A percentile compares a stretch with the other conserved stretches of the same genome.
Evolutionary conservation across 1,140 invertebrate genomes (phyloP).

Genomic region (Lepidurus couesii): DNA sequence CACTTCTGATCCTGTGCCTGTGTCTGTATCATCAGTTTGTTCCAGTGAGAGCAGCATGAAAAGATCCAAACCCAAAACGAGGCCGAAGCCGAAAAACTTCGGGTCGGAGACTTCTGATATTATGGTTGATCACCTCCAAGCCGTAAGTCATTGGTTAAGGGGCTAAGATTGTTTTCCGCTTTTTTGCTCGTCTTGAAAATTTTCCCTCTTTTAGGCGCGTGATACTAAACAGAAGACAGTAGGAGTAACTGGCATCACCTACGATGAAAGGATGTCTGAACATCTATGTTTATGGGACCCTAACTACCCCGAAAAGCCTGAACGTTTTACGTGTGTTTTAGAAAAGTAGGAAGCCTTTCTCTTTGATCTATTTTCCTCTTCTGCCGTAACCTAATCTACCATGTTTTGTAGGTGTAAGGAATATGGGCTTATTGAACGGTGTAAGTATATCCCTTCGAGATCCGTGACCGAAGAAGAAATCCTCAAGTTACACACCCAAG

Average conservation of each 20-base stretch:
- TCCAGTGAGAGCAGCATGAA: background rate
- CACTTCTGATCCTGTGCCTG: background rate
- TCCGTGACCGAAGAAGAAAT: slow-evolving; percentile 66
- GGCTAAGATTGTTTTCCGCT: background rate
- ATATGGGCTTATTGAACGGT: slow-evolving; percentile 64
- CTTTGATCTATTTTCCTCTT: background rate
- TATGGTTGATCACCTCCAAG: slow-evolving; percentile 5
- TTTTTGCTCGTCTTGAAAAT: background rate
- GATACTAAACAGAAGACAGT: background rate
- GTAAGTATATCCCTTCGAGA: slow-evolving; percentile 53
- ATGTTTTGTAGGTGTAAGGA: slow-evolving; percentile 59
- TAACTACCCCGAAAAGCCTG: slow-evolving; percentile 73
- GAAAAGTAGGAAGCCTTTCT: slow-evolving; percentile 50
- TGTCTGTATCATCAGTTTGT: background rate
- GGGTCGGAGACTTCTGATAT: background rate
- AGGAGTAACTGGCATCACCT: slow-evolving; percentile 64
- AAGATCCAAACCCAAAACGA: background rate
- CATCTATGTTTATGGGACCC: slow-evolving; percentile 77
- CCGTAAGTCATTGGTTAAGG: background rate
- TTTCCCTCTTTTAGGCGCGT: background rate
- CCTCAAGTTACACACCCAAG: slow-evolving; percentile 56
- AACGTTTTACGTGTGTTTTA: slow-evolving; percentile 62
- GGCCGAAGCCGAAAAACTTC: background rate
- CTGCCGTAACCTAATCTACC: slow-evolving; percentile 22
- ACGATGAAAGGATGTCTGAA: slow-evolving; percentile 66